Base-by-base conservation (phyloP, 2,113 vertebrate species). In the Lycaon pictus region DNA sequence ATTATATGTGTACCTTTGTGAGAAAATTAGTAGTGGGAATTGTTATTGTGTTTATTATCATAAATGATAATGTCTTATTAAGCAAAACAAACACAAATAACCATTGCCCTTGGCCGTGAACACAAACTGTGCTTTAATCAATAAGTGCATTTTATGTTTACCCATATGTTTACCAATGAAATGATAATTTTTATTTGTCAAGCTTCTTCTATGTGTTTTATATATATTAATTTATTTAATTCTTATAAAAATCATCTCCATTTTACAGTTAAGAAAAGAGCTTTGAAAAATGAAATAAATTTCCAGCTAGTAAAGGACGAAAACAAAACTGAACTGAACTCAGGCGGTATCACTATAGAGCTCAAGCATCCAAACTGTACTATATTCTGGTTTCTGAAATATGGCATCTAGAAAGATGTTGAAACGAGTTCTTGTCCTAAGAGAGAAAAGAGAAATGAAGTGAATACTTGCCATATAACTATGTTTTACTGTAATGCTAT, bases 381-480 rank as follows among this genome's bases (percentile, higher is more conserved):
- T 93, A 76, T 37, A 86, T 80, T 96, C 22, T 86, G 9, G 7
- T 58, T 90, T 94, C 93, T 74, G 6, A 92, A 96, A 71, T 88
- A 80, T 43, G 43, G 43, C 43, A 43, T 43, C 43, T 43, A 43
- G 43, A 43, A 43, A 43, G 43, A 43, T 43, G 43, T 43, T 43
- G 43, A 43, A 43, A 43, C 6, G 7, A 43, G 43, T 90, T 74
- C 6, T 43, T 91, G n/a, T 91, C 79, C 56, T 88, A 81, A 51
- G 71, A 13, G 29, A 65, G 51, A 84, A 90, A 79, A 87, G 29
- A 25, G 22, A 63, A 83, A 87, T 6, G n/a, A 67, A 72, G 22
- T 74, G 51, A 72, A 63, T 35, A n/a, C 51, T 90, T 86, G 13
- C 2, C 60, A 60, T 29, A 32, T 79, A 53, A 65, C 7, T 37